Conservation (phyloP, 2,113 vertebrate species). For the Hiodon alosoides region DNA sequence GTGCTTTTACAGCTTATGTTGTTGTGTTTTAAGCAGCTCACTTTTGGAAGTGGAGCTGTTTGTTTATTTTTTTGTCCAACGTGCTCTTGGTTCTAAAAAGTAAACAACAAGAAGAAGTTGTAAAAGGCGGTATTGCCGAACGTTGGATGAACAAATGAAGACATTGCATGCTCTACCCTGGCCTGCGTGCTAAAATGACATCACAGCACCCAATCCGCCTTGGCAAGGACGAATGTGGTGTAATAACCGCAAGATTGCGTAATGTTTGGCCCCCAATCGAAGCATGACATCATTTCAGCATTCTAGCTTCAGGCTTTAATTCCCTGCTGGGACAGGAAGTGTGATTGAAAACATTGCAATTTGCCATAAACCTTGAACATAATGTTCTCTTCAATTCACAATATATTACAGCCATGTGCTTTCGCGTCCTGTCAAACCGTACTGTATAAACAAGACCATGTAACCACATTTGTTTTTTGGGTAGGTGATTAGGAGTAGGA, state of each 20-base stretch:
- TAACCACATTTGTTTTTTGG: neutral
- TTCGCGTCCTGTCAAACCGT: neutral
- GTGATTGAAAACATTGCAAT: neutral
- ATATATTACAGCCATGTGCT: neutral
- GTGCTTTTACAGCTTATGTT: too few relatives aligned
- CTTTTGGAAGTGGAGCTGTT: too few relatives aligned
- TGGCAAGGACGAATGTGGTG: constrained; percentile 33
- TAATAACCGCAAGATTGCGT: constrained; percentile 45
- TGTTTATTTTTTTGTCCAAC: too few relatives aligned
- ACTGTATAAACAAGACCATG: too few relatives aligned
- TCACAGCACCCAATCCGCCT: constrained; percentile 45
- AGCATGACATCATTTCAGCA: constrained; percentile 51
- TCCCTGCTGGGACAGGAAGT: neutral
- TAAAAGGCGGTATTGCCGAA: too few relatives aligned
- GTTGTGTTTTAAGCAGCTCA: too few relatives aligned
- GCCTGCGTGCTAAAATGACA: constrained; percentile 36
- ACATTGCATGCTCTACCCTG: neutral
- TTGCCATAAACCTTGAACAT: neutral
- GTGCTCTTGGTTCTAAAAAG: too few relatives aligned
- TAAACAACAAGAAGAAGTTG: too few relatives aligned
- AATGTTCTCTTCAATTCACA: neutral
- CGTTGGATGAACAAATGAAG: neutral
- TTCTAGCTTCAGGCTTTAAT: constrained; percentile 35
- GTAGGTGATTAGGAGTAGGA: neutral
- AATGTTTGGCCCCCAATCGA: constrained; percentile 44